Conservation (phyloP, 2,888 invertebrate species). For the Pilophorus perplexus region DNA sequence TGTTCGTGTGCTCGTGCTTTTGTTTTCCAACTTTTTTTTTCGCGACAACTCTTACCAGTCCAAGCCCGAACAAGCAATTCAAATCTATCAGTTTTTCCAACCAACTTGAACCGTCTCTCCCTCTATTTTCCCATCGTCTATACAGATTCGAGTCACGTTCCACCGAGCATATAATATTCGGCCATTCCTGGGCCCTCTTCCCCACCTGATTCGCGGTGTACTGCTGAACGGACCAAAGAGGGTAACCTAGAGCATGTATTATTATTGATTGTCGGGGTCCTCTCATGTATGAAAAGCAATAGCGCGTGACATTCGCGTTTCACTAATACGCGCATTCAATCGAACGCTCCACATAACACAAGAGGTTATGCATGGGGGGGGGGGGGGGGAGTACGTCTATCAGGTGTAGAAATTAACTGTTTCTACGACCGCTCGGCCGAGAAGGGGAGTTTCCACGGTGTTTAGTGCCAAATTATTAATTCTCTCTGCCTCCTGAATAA, state of each 20-base stretch:
- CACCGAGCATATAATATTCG: slow-evolving; percentile 26
- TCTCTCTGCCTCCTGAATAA: neutral
- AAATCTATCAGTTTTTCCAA: too few relatives aligned
- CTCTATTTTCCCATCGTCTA: too few relatives aligned
- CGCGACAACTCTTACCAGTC: too few relatives aligned
- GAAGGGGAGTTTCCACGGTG: slow-evolving; percentile 13
- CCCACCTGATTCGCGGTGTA: slow-evolving; percentile 21
- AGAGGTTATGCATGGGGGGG: neutral
- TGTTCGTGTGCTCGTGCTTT: too few relatives aligned
- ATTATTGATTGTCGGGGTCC: slow-evolving; percentile 38
- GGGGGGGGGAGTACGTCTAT: slow-evolving; percentile 14
- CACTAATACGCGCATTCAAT: slow-evolving; percentile 38
- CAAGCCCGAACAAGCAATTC: too few relatives aligned
- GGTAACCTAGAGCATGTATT: slow-evolving; percentile 26
- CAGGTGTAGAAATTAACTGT: slow-evolving; percentile 28
- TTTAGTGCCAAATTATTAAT: slow-evolving; percentile 21
- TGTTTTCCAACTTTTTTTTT: too few relatives aligned
- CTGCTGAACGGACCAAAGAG: slow-evolving; percentile 25
- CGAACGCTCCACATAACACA: slow-evolving; percentile 21
- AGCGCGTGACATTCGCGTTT: slow-evolving; percentile 37
- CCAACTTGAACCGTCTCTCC: too few relatives aligned
- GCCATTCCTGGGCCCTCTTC: too few relatives aligned
- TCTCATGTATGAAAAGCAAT: slow-evolving; percentile 40
- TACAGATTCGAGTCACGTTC: slow-evolving; percentile 22
- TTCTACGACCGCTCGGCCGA: slow-evolving; percentile 8